Evolutionary conservation across 2,113 vertebrate genomes (phyloP).

Genomic region (Melanotaenia duboulayi): DNA sequence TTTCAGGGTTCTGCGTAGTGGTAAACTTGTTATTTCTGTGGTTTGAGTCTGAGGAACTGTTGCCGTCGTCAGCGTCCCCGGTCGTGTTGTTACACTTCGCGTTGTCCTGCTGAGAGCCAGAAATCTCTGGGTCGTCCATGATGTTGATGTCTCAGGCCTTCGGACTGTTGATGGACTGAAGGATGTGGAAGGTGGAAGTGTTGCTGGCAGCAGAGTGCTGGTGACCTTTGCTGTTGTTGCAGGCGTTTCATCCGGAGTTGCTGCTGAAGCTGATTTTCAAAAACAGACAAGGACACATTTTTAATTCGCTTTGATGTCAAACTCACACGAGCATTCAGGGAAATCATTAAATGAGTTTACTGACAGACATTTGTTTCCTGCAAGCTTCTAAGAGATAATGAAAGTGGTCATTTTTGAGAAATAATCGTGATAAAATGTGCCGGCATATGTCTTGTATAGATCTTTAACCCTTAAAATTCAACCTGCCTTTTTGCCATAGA

Average conservation of each 20-base stretch:
- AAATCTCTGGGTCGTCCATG: neutral
- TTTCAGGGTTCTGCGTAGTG: neutral
- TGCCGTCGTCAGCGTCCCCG: neutral
- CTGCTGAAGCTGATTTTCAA: slow-evolving; percentile 31
- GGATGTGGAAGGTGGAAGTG: neutral
- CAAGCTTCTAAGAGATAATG: too few relatives aligned
- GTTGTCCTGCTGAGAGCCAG: neutral
- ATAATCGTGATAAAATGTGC: too few relatives aligned
- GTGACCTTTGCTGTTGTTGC: neutral
- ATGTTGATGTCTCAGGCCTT: fast-evolving
- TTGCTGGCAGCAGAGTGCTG: neutral
- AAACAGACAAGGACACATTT: too few relatives aligned
- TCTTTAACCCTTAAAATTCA: too few relatives aligned
- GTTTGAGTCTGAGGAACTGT: neutral
- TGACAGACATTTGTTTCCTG: too few relatives aligned
- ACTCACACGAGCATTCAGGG: too few relatives aligned
- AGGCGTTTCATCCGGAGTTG: neutral
- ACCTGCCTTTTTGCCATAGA: too few relatives aligned
- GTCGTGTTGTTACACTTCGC: fast-evolving
- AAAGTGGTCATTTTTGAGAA: too few relatives aligned
- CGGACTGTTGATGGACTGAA: neutral
- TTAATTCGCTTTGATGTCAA: too few relatives aligned
- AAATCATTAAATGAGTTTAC: too few relatives aligned
- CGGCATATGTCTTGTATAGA: too few relatives aligned
- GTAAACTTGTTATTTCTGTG: neutral